Percentiles rank a stretch among this genome's conserved stretches.
These are phyloP conservation scores for Propithecus deckenii DNA, from an alignment of 2,797 vertebrate genomes.

Conservation along the genomic window DNA sequence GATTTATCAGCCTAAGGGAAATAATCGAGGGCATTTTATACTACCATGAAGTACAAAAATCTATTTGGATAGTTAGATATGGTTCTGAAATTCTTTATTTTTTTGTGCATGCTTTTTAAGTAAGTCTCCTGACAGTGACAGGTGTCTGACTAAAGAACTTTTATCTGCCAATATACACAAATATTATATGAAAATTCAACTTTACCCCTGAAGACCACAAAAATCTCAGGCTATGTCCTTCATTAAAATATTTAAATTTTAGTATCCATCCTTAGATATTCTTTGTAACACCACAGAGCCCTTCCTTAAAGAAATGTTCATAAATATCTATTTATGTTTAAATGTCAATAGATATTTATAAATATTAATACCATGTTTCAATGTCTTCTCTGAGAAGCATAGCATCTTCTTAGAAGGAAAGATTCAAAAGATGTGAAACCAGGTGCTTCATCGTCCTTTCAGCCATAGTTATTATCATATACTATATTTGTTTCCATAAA, in stretches of 20 bases:
- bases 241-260: not conserved
- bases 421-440: not conserved
- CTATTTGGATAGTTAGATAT: not conserved
- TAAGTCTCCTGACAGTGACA: not conserved
- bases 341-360: not conserved
- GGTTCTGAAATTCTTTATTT: not conserved
- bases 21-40: not conserved
- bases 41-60: not conserved
- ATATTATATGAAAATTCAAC: not conserved
- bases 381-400: not conserved
- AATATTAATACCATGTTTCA: not conserved
- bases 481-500: not conserved
- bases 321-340: not conserved
- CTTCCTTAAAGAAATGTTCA: not conserved
- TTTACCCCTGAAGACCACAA: not conserved
- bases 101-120: not conserved
- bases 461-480: not conserved
- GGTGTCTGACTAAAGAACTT: not conserved
- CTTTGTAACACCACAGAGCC: not conserved
- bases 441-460: not conserved
- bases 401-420: not conserved
- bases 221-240: not conserved
- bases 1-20: not conserved
- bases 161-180: not conserved
- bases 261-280: not conserved